Evolutionary conservation across 1,140 invertebrate species (phyloP).

Genomic region (Cyclargus thomasi): DNA sequence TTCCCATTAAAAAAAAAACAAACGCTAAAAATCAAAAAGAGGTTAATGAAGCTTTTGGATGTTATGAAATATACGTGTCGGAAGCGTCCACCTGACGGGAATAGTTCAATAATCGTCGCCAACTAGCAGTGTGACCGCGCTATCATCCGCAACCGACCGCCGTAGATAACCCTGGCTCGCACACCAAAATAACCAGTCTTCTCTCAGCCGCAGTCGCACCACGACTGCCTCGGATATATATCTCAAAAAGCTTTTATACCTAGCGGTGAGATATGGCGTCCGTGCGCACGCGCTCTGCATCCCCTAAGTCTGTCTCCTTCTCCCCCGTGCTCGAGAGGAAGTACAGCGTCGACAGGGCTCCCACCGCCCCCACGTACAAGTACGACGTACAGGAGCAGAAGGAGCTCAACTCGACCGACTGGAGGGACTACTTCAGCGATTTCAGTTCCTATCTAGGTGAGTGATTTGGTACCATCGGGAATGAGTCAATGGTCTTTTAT

Average conservation of each 20-base stretch:
- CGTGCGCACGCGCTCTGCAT: slow-evolving; percentile 73
- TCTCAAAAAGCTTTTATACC: slow-evolving; percentile 56
- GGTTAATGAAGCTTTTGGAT: slow-evolving; percentile 54
- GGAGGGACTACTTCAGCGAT: slow-evolving; percentile 69
- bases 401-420: slow-evolving; percentile 51
- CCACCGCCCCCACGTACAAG: slow-evolving; percentile 35
- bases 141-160: slow-evolving; percentile 60
- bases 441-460: slow-evolving; percentile 73
- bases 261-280: slow-evolving; percentile 59
- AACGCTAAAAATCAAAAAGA: slow-evolving; percentile 32
- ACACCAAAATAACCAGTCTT: slow-evolving; percentile 66
- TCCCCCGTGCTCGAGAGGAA: slow-evolving; percentile 71
- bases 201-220: slow-evolving; percentile 53
- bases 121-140: slow-evolving; percentile 59
- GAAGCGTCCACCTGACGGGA: slow-evolving; percentile 70
- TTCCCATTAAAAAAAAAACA: slow-evolving; percentile 21
- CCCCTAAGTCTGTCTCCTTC: slow-evolving; percentile 72
- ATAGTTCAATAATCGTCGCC: slow-evolving; percentile 61
- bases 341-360: slow-evolving; percentile 55
- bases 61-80: slow-evolving; percentile 60
- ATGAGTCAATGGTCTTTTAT: slow-evolving; percentile 62
- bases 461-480: slow-evolving; percentile 42
- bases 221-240: slow-evolving; percentile 55
- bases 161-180: slow-evolving; percentile 54
- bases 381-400: background rate